phyloP scores from a whole-genome alignment of 37 sponge, comb jelly and placozoan genomes.

The Diacarnus erythraeanus region DNA sequence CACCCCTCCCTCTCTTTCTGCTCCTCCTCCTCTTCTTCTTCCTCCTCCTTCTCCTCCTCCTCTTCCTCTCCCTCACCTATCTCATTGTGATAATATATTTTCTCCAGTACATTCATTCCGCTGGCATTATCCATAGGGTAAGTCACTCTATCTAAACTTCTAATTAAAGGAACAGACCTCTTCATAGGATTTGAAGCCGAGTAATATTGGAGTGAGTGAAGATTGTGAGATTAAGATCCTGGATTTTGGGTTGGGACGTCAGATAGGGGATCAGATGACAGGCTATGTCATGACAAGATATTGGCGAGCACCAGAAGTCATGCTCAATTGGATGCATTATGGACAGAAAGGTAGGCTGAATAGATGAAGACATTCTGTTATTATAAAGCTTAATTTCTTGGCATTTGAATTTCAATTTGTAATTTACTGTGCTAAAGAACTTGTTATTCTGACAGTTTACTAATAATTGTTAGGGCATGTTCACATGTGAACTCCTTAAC shows the following conservation, averaged over 20 bases:
- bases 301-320: constrained; percentile 64
- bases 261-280: constrained; percentile 41
- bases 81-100: not conserved
- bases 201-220: constrained; percentile 97
- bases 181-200: constrained; percentile 89
- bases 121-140: constrained; percentile 81
- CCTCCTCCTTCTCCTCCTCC: not conserved
- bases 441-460: too few species aligned
- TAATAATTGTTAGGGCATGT: too few species aligned
- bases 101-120: constrained; percentile 83
- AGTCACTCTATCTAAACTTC: not conserved
- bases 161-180: not conserved
- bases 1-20: not conserved
- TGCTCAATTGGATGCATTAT: constrained; percentile 68
- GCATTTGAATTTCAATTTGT: too few species aligned
- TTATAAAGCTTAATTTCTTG: too few species aligned
- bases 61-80: not conserved
- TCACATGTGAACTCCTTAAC: too few species aligned
- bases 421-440: too few species aligned
- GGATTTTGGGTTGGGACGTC: constrained; percentile 56
- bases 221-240: constrained; percentile 83
- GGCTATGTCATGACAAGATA: constrained; percentile 57
- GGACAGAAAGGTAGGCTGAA: constrained; percentile 18
- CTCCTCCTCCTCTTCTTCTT: not conserved
- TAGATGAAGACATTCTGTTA: too few species aligned